Evolutionary conservation across 2,797 vertebrate genomes (phyloP).

Genomic region (Oophaga sylvatica): DNA sequence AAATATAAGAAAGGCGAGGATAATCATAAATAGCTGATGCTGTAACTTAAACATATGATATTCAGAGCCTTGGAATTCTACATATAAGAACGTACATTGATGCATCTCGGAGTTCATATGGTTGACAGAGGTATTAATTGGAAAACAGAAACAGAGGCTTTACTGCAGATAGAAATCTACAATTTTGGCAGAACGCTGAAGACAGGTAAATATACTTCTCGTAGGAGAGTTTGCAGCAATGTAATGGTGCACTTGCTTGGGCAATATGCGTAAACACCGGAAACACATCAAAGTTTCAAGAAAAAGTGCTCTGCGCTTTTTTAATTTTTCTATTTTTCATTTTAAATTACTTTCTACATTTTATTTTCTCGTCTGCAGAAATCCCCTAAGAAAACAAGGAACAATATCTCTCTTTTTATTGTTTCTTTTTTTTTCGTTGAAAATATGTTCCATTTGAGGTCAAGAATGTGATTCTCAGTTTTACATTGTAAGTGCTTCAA

Average conservation of each 20-base stretch:
- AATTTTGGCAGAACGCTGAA: slow-evolving; percentile 72
- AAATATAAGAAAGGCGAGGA: slow-evolving; percentile 70
- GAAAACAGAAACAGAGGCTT: slow-evolving; percentile 61
- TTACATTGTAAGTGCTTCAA: slow-evolving; percentile 52
- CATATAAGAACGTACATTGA: slow-evolving; percentile 46
- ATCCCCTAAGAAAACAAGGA: slow-evolving; percentile 29
- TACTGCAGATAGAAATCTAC: slow-evolving; percentile 66
- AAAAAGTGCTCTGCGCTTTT: slow-evolving; percentile 60
- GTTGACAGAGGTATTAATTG: slow-evolving; percentile 68
- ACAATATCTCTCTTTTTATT: background rate
- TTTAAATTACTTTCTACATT: slow-evolving; percentile 8
- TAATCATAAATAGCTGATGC: slow-evolving; percentile 69
- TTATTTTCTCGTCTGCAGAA: slow-evolving; percentile 23
- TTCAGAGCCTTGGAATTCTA: slow-evolving; percentile 65
- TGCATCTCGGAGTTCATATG: slow-evolving; percentile 69
- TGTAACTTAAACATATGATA: slow-evolving; percentile 67
- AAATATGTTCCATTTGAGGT: slow-evolving; percentile 49
- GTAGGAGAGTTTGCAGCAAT: slow-evolving; percentile 75
- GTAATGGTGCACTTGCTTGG: slow-evolving; percentile 76
- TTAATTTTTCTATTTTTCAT: background rate
- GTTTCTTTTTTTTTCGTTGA: slow-evolving; percentile 22
- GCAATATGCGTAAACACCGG: slow-evolving; percentile 75
- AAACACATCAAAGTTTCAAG: slow-evolving; percentile 67
- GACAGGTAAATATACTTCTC: slow-evolving; percentile 75
- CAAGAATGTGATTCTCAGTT: slow-evolving; percentile 36